phyloP scores from a whole-genome alignment of 2,888 invertebrate genomes.

The Eupithecia dodoneata region DNA sequence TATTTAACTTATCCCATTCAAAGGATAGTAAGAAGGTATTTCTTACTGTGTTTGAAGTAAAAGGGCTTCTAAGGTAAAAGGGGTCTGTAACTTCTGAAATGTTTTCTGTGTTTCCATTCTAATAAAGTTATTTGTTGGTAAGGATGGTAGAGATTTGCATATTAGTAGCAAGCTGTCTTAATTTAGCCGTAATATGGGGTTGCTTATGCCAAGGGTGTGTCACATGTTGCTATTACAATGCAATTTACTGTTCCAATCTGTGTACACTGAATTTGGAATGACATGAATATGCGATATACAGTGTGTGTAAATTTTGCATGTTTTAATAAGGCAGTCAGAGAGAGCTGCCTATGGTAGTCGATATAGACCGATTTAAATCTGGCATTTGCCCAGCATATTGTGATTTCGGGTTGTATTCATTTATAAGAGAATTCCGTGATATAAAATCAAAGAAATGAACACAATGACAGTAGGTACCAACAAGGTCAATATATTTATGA shows the following conservation, averaged over 20 bases:
- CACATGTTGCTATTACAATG: conserved; percentile 72
- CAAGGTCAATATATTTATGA: too few relatives aligned
- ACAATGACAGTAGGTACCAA: too few relatives aligned
- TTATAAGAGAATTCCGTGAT: too few relatives aligned
- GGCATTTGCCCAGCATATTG: neutral
- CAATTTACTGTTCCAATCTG: conserved; percentile 69
- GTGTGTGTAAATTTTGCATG: conserved; percentile 28
- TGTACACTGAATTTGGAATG: conserved; percentile 59
- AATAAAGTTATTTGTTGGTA: conserved; percentile 42
- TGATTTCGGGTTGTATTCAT: neutral
- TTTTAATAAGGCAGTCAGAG: conserved; percentile 30
- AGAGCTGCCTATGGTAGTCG: neutral
- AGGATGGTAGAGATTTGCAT: conserved; percentile 71
- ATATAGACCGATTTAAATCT: neutral
- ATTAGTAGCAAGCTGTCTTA: conserved; percentile 80
- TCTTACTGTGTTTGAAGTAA: conserved; percentile 47
- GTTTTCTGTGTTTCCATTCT: conserved; percentile 39
- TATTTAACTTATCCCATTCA: conserved; percentile 71
- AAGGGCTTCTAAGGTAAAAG: conserved; percentile 42
- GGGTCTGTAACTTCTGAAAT: conserved; percentile 32
- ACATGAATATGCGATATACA: conserved; percentile 54
- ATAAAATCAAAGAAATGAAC: too few relatives aligned
- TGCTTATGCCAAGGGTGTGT: conserved; percentile 48
- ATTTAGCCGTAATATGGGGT: conserved; percentile 72
- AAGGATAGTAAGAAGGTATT: conserved; percentile 56